These are phyloP conservation scores for Nomada fabriciana DNA, from an alignment of 2,888 invertebrate genomes.

Conservation along the genomic window DNA sequence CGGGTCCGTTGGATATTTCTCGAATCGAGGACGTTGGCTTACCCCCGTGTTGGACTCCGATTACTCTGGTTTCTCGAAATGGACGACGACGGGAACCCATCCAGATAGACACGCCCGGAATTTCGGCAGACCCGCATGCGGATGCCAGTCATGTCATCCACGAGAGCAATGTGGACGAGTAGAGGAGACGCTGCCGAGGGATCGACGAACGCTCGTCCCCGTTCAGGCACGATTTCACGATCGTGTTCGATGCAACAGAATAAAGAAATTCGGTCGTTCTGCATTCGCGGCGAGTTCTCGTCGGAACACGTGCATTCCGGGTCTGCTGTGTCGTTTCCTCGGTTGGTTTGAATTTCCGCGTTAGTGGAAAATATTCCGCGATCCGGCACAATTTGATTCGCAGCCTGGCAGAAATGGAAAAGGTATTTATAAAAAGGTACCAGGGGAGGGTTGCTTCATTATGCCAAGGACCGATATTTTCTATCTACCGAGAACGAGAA, in stretches of 20 bases:
- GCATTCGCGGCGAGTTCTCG: neutral
- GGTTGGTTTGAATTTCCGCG: neutral
- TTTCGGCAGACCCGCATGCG: conserved; percentile 60
- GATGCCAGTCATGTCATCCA: conserved; percentile 64
- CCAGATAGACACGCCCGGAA: conserved; percentile 61
- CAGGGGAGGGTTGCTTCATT: neutral
- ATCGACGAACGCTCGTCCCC: conserved; percentile 21
- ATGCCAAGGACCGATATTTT: conserved; percentile 8
- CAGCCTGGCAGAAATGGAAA: too few relatives aligned
- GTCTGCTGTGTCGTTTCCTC: neutral
- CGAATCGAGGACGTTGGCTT: conserved; percentile 22
- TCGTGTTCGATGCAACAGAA: conserved; percentile 1
- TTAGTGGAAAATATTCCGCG: neutral
- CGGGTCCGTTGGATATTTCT: conserved; percentile 38
- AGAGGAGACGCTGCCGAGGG: conserved; percentile 35
- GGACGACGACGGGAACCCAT: conserved; percentile 50
- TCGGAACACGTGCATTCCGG: neutral
- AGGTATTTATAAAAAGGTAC: too few relatives aligned
- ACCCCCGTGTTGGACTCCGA: conserved; percentile 40
- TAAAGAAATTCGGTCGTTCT: conserved; percentile 1
- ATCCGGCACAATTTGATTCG: too few relatives aligned
- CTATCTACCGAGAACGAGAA: too few relatives aligned
- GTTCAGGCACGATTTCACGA: conserved; percentile 12
- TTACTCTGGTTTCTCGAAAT: conserved; percentile 60
- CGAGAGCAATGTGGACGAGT: conserved; percentile 64